These are phyloP conservation scores for Harpagoxenus sublaevis DNA, from an alignment of 2,888 invertebrate genomes.

Conservation along the genomic window DNA sequence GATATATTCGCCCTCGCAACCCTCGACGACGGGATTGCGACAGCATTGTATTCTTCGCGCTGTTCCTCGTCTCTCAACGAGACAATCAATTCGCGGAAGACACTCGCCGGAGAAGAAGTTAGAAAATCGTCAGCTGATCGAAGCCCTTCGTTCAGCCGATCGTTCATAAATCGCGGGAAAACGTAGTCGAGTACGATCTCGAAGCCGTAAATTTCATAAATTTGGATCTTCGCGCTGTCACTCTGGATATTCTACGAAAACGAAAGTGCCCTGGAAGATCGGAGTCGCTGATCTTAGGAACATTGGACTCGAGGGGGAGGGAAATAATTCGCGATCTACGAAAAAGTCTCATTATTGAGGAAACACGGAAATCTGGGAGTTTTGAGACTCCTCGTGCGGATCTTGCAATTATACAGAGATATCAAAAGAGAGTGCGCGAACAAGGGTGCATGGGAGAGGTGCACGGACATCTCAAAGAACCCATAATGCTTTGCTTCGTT, in stretches of 20 bases:
- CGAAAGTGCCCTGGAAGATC: neutral
- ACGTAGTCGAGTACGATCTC: neutral
- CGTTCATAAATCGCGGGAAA: neutral
- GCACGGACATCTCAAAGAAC: slow-evolving; percentile 80
- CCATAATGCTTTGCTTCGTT: slow-evolving; percentile 91
- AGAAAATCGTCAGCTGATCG: neutral
- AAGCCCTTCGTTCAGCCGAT: neutral
- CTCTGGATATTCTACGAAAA: neutral
- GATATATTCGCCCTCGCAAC: slow-evolving; percentile 35
- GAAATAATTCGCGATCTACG: neutral
- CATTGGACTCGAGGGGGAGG: neutral
- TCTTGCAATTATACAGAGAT: neutral
- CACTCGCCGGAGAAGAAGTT: neutral
- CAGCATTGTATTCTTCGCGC: neutral
- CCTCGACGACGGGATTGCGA: neutral
- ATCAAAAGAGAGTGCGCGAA: slow-evolving; percentile 8
- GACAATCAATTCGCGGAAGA: slow-evolving; percentile 47
- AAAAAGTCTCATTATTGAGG: neutral
- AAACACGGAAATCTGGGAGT: neutral
- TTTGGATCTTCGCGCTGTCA: neutral
- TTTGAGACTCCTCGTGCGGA: slow-evolving; percentile 3
- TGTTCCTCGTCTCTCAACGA: slow-evolving; percentile 37
- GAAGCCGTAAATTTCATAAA: neutral
- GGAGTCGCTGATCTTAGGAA: neutral
- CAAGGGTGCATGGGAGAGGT: slow-evolving; percentile 80